Base-by-base conservation (phyloP, 1,140 invertebrate species). In the Cheumatopsyche charites region DNA sequence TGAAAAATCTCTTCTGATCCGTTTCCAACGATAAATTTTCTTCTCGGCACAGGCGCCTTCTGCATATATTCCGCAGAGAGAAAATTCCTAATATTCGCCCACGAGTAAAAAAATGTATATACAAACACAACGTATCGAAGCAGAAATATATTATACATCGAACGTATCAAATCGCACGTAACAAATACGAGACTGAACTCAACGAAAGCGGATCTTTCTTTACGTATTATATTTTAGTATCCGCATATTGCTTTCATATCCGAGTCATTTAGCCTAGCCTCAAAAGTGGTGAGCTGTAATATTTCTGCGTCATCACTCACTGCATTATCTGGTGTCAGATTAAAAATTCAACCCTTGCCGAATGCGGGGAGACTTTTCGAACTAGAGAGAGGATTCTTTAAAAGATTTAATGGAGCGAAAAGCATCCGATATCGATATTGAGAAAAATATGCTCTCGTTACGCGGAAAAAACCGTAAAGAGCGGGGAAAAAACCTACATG, bases 21-120 rank as follows among this genome's bases (percentile, higher is more conserved):
- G 15, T 55, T 68, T 29, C 63, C 23, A n/a, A 55, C 66, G 55
- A 68, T 68, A 68, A 68, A 68, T 68, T 43, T 45, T 55, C 45
- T 29, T 29, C 23, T 12, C 47, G 26, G 3, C 9, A 17, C 66
- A 21, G 55, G 15, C 42, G 21, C 43, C 15, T 15, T 62, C 15
- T 58, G 25, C 58, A 62, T 43, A 11, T 65, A 23, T 66, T 66
- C 13, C 9, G 41, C 23, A 13, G 26, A 11, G 47, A 13, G 43
- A 23, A 42, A 66, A 42, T 66, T 66, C 63, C 29, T 41, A n/a
- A 63, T 63, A 62, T 62, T 62, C 58, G 58, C 58, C 15, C 29
- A 15, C 49, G 23, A 12, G 15, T 47, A 47, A 3, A 47, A 4
- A 47, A 6, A 47, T 47, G 15, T 15, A 12, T n/a, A 3, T 47